phyloP scores from a whole-genome alignment of 2,113 vertebrate species.

The Ictalurus furcatus region DNA sequence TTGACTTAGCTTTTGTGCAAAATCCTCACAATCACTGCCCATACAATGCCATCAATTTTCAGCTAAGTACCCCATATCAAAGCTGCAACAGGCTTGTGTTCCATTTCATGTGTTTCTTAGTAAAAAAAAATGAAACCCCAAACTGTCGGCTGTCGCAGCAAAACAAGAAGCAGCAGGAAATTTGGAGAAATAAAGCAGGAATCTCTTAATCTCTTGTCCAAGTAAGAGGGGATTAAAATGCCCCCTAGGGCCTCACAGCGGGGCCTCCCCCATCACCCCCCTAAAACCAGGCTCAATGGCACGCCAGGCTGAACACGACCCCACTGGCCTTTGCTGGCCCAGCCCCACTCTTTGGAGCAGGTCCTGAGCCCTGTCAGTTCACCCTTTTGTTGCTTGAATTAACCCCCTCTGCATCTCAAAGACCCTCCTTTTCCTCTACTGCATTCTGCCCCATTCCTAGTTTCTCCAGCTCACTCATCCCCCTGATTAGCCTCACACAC shows the following conservation, averaged over 20 bases:
- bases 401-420: constrained; percentile 60
- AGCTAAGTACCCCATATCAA: constrained; percentile 50
- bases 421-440: constrained; percentile 35
- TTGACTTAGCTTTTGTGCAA: constrained; percentile 49
- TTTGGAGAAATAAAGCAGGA: constrained; percentile 58
- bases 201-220: constrained; percentile 60
- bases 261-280: constrained; percentile 43
- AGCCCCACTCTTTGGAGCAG: constrained; percentile 41
- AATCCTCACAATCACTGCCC: constrained; percentile 34
- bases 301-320: constrained; percentile 52
- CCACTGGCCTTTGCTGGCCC: constrained; percentile 52
- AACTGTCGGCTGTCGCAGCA: constrained; percentile 46
- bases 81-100: constrained; percentile 38
- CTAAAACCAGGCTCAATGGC: constrained; percentile 42
- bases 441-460: constrained; percentile 30
- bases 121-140: constrained; percentile 50
- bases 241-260: constrained; percentile 55
- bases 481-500: constrained; percentile 38
- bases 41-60: constrained; percentile 48
- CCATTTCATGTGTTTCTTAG: constrained; percentile 36
- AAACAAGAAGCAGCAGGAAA: constrained; percentile 51
- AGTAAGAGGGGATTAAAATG: constrained; percentile 59
- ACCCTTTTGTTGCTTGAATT: constrained; percentile 52
- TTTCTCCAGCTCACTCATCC: constrained; percentile 24
- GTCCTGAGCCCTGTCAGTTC: constrained; percentile 48